A percentile compares a stretch with the other conserved stretches of the same genome.
Evolutionary conservation across 1,140 invertebrate genomes (phyloP).

Genomic region (Elymnias hypermnestra): DNA sequence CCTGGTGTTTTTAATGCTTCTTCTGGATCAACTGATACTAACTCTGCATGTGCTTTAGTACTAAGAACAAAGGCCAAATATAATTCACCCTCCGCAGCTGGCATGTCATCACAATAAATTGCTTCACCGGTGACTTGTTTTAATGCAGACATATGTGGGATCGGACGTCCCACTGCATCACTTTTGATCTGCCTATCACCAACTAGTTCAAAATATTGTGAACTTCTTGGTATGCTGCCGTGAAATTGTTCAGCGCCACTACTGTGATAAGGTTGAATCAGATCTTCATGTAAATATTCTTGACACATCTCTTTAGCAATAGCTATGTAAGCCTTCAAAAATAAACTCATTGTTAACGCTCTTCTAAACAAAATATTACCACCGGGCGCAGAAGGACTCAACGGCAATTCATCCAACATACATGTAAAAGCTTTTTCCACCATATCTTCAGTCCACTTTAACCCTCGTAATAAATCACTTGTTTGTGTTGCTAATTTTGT

Average conservation of each 20-base stretch:
- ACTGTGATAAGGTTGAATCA: constrained; percentile 68
- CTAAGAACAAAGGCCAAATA: constrained; percentile 89
- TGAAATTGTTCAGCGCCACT: constrained; percentile 81
- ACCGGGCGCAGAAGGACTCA: constrained; percentile 89
- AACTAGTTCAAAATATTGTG: constrained; percentile 88
- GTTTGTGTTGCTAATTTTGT: constrained; percentile 88
- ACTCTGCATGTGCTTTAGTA: constrained; percentile 88
- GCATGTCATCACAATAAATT: constrained; percentile 94
- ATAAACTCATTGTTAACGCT: constrained; percentile 90
- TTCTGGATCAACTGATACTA: constrained; percentile 83
- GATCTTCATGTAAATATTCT: constrained; percentile 63
- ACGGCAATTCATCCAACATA: constrained; percentile 86
- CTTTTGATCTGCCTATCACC: constrained; percentile 78
- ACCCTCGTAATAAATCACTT: constrained; percentile 79
- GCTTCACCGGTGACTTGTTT: constrained; percentile 96
- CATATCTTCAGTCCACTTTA: constrained; percentile 85
- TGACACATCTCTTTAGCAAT: constrained; percentile 79
- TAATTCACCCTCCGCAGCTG: constrained; percentile 83
- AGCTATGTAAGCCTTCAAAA: constrained; percentile 91
- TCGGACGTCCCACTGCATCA: constrained; percentile 89
- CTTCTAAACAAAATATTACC: constrained; percentile 92
- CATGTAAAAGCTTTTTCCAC: constrained; percentile 81
- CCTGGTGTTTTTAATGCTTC: constrained; percentile 86
- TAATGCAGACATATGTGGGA: constrained; percentile 88
- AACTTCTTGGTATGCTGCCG: constrained; percentile 81